Evolutionary conservation across 2,888 invertebrate species (phyloP).

Genomic region (Gisinianus flammeolus): DNA sequence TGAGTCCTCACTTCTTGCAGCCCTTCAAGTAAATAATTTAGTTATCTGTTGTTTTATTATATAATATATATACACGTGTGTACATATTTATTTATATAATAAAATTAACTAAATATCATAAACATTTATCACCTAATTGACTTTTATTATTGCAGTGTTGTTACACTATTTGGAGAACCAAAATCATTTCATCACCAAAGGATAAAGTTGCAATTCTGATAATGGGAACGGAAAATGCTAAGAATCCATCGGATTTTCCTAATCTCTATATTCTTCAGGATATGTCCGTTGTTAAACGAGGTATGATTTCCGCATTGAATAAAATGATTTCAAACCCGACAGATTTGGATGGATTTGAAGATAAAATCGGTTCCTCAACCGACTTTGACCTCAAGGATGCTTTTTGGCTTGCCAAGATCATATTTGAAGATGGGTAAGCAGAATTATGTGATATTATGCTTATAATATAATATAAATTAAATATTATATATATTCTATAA

Average conservation of each 20-base stretch:
- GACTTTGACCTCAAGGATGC: slow-evolving; percentile 49
- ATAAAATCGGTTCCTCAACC: slow-evolving; percentile 49
- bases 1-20: slow-evolving; percentile 48
- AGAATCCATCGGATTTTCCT: slow-evolving; percentile 48
- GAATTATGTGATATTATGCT: background rate
- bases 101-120: background rate
- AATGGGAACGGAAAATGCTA: slow-evolving; percentile 48
- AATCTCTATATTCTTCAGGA: slow-evolving; percentile 52
- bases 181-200: slow-evolving; percentile 50
- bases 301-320: slow-evolving; percentile 49
- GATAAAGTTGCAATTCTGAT: slow-evolving; percentile 52
- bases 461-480: no score
- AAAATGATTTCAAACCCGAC: slow-evolving; percentile 39
- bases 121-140: background rate
- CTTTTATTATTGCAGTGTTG: slow-evolving; percentile 48
- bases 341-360: slow-evolving; percentile 49
- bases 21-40: slow-evolving; percentile 49
- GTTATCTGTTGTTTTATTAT: background rate
- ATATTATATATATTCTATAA: no score
- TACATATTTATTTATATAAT: background rate
- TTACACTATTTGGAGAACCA: slow-evolving; percentile 50
- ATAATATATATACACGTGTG: background rate
- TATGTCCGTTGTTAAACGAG: slow-evolving; percentile 47
- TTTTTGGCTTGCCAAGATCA: slow-evolving; percentile 53
- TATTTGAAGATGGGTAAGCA: slow-evolving; percentile 53